Evolutionary conservation across 2,113 vertebrate species (phyloP).

Genomic region (Anguilla rostrata): DNA sequence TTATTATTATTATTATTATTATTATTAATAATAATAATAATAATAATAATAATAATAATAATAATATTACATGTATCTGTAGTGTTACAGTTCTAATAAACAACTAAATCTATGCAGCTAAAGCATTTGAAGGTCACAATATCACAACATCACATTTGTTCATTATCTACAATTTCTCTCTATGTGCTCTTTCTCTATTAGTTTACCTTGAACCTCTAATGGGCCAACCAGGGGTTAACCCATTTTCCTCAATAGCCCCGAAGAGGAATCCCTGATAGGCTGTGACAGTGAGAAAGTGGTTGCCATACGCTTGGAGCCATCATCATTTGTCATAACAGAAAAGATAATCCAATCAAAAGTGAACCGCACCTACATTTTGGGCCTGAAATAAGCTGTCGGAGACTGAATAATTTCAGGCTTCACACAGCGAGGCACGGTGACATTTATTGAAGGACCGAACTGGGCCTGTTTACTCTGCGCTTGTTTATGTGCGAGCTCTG

Average conservation of each 20-base stretch:
- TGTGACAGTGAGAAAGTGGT: not conserved
- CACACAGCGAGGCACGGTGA: not conserved
- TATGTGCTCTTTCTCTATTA: not conserved
- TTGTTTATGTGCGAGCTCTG: not conserved
- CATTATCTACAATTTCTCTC: not conserved
- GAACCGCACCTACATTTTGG: not conserved
- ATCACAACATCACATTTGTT: not conserved
- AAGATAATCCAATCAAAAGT: slow-evolving; percentile 10
- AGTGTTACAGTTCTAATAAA: not conserved
- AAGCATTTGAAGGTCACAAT: no score
- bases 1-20: not conserved
- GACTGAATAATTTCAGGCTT: not conserved
- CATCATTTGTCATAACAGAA: slow-evolving; percentile 9
- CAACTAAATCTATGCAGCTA: no score
- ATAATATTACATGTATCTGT: not conserved
- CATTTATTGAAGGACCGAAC: not conserved
- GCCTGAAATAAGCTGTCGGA: not conserved
- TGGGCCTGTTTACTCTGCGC: not conserved
- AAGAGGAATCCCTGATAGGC: not conserved
- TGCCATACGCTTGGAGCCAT: not conserved
- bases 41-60: not conserved
- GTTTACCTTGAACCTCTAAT: not conserved
- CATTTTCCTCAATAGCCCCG: not conserved
- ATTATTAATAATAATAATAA: not conserved
- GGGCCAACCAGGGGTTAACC: not conserved